Conservation (phyloP, 2,888 invertebrate genomes). For the Agonopterix alstromeriana region DNA sequence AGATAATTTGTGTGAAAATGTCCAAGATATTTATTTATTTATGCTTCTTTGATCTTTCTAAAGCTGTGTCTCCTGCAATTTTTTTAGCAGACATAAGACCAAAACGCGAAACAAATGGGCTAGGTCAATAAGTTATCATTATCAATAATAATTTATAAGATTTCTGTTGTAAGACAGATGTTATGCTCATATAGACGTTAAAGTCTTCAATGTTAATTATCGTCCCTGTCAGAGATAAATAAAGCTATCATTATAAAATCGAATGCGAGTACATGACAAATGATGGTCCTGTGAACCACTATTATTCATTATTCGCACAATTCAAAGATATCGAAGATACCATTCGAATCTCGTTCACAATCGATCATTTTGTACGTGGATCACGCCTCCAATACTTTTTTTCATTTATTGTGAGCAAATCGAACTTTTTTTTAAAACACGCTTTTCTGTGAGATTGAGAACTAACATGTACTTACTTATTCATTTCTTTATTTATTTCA, state of each 20-base stretch:
- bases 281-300: slow-evolving; percentile 13
- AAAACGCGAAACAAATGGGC: too few relatives aligned
- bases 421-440: background rate
- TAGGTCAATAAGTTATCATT: too few relatives aligned
- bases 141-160: too few relatives aligned
- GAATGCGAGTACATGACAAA: slow-evolving; percentile 17
- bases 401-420: slow-evolving; percentile 6
- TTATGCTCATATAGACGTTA: slow-evolving; percentile 4
- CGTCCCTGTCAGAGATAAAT: background rate
- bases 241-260: slow-evolving; percentile 7
- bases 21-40: too few relatives aligned
- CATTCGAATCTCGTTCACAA: slow-evolving; percentile 21
- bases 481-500: too few relatives aligned
- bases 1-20: too few relatives aligned
- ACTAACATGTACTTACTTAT: too few relatives aligned
- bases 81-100: too few relatives aligned
- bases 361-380: slow-evolving; percentile 21
- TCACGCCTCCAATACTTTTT: slow-evolving; percentile 17
- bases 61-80: too few relatives aligned
- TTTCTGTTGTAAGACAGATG: too few relatives aligned
- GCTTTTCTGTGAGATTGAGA: background rate
- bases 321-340: slow-evolving; percentile 19
- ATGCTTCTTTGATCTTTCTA: too few relatives aligned
- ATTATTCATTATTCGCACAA: slow-evolving; percentile 23
- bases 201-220: background rate